Evolutionary conservation across 2,888 invertebrate species (phyloP).

Genomic region (Hanleya hanleyi): DNA sequence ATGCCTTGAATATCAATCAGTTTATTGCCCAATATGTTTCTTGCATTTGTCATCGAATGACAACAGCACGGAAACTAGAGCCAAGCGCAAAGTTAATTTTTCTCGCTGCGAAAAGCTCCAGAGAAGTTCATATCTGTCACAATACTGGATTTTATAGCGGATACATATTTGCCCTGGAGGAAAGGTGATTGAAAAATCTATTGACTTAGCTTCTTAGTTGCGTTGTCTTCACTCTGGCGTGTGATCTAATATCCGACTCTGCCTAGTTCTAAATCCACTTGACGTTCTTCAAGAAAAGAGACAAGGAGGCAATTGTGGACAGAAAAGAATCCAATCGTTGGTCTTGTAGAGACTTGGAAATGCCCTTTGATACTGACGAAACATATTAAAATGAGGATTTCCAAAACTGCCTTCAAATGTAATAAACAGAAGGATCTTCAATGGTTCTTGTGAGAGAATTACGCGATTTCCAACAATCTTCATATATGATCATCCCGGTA

Average conservation of each 20-base stretch:
- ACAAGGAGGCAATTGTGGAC: too few relatives aligned
- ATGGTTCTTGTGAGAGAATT: not conserved
- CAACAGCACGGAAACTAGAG: too few relatives aligned
- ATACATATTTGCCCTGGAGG: constrained; percentile 8
- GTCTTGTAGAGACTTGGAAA: not conserved
- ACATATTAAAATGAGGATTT: not conserved
- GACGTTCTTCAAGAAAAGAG: not conserved
- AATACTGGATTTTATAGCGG: not conserved
- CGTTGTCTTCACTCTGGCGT: not conserved
- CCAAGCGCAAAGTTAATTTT: not conserved
- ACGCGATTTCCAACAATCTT: not conserved
- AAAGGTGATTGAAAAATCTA: not conserved
- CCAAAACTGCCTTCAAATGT: not conserved
- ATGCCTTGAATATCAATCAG: too few relatives aligned
- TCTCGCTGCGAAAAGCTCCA: not conserved
- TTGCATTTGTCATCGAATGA: too few relatives aligned
- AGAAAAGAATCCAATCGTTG: too few relatives aligned
- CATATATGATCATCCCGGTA: too few relatives aligned
- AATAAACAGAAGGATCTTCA: not conserved
- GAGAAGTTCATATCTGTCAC: not conserved
- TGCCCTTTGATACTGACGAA: not conserved
- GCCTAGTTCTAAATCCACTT: not conserved
- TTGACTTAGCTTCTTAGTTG: not conserved
- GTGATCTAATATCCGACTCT: constrained; percentile 2
- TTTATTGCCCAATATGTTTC: too few relatives aligned